A percentile compares a stretch with the other conserved stretches of the same genome.
Conservation (phyloP, 2,113 vertebrate genomes). For the Phrynocephalus versicolor region DNA sequence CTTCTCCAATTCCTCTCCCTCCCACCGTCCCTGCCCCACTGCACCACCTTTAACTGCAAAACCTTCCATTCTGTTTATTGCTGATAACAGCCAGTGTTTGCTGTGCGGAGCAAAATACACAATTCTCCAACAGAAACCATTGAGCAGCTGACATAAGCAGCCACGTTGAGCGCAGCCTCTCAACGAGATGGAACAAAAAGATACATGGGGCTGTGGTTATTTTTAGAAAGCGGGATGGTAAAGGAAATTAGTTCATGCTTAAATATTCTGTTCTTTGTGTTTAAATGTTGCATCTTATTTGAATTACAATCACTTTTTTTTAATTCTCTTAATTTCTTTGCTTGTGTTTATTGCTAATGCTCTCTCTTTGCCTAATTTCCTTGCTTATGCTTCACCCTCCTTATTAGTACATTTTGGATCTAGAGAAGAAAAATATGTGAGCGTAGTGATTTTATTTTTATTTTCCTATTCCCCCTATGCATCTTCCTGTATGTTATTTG, state of each 20-base stretch:
- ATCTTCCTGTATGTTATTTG: background rate
- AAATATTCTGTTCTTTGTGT: background rate
- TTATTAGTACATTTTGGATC: background rate
- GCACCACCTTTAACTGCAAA: slow-evolving; percentile 1
- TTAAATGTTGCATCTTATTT: slow-evolving; percentile 1
- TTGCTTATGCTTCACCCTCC: background rate
- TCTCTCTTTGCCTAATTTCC: slow-evolving; percentile 2
- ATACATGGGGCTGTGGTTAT: background rate
- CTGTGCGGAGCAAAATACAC: slow-evolving; percentile 16
- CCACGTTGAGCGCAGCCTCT: slow-evolving; percentile 20
- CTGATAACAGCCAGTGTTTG: slow-evolving; percentile 31
- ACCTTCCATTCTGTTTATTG: slow-evolving; percentile 30
- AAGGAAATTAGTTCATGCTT: slow-evolving; percentile 17
- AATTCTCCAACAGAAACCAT: slow-evolving; percentile 24
- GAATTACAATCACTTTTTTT: background rate
- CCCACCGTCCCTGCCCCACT: slow-evolving; percentile 6
- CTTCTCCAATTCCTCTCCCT: slow-evolving; percentile 9
- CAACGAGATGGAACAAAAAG: slow-evolving; percentile 29
- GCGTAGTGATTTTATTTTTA: background rate
- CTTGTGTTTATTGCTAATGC: background rate
- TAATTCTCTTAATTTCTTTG: background rate
- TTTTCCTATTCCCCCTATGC: background rate
- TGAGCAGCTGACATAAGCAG: slow-evolving; percentile 18
- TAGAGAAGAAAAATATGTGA: background rate
- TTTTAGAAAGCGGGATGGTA: slow-evolving; percentile 20